Base-by-base conservation (phyloP, 2,113 vertebrate genomes). In the Litocranius walleri region DNA sequence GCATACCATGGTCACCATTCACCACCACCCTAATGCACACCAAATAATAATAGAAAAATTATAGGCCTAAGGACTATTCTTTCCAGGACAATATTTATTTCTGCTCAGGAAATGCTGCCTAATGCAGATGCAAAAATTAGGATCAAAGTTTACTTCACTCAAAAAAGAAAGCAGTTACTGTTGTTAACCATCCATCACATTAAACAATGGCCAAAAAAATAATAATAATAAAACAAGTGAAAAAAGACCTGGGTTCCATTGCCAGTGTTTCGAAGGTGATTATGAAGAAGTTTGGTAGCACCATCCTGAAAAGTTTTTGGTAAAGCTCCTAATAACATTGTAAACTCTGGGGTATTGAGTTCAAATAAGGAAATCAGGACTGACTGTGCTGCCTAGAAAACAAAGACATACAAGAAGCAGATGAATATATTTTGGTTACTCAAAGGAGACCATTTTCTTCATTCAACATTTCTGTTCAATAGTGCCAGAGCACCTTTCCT, bases 271-370 rank as follows among this genome's bases (percentile, higher is more conserved):
- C 99, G 99, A 94, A 99, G 99, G 96, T 99, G 99, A 98, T 99
- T 99, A 97, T 99, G 99, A 94, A 99, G 99, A 93, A 99, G 99
- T 97, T 99, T 99, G 97, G 99, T 99, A 98, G 99, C 99, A 98
- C 99, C 99, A 93, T 99, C 99, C 98, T 99, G 99, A 98, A 99
- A 99, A 90, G 99, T 99, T 99, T 99, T 99, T 98, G 99, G 99
- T 98, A 99, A 99, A 98, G 99, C 99, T 98, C 99, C 99, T 98
- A 99, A 98, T 13, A 99, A 98, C 99, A 99, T 99, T 97, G 99
- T 99, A 98, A 99, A 99, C 99, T 99, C 99, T 89, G 99, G 99
- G 56, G 99, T 99, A 98, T 99, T 99, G 96, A 99, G 99, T 98
- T 99, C 99, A 99, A 99, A 99, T 98, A 99, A 98, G 13, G 99